phyloP scores from a whole-genome alignment of 2,888 invertebrate species.

The Sarcophaga subvicina region DNA sequence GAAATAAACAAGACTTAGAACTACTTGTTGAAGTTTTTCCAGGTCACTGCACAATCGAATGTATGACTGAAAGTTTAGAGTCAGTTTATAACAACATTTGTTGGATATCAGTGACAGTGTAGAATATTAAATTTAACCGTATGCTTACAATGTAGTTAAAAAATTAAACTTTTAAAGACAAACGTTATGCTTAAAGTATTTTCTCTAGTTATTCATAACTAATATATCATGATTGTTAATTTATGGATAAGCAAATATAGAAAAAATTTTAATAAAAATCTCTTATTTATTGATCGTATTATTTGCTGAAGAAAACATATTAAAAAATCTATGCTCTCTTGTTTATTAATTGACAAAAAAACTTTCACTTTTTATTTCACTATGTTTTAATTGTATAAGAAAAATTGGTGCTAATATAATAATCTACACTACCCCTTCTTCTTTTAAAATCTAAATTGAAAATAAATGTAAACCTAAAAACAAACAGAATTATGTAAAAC shows the following conservation, averaged over 20 bases:
- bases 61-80: too few species aligned
- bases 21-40: too few species aligned
- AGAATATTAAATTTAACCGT: too few species aligned
- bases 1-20: too few species aligned
- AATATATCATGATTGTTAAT: background rate
- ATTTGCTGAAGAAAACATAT: background rate
- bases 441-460: constrained; percentile 25
- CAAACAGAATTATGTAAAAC: background rate
- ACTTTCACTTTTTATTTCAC: background rate
- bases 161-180: background rate
- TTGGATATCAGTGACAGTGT: too few species aligned
- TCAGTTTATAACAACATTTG: too few species aligned
- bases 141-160: too few species aligned
- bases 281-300: background rate
- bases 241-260: constrained; percentile 35
- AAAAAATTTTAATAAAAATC: constrained; percentile 13
- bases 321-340: constrained; percentile 7
- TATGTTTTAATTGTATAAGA: background rate
- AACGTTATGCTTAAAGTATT: background rate
- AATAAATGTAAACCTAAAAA: constrained; percentile 8
- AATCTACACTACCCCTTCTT: constrained; percentile 29
- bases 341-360: constrained; percentile 51
- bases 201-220: background rate
- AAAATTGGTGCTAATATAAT: constrained; percentile 28
- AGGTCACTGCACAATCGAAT: too few species aligned